phyloP scores from a whole-genome alignment of 2,113 vertebrate genomes.

The Phaethornis superciliosus region DNA sequence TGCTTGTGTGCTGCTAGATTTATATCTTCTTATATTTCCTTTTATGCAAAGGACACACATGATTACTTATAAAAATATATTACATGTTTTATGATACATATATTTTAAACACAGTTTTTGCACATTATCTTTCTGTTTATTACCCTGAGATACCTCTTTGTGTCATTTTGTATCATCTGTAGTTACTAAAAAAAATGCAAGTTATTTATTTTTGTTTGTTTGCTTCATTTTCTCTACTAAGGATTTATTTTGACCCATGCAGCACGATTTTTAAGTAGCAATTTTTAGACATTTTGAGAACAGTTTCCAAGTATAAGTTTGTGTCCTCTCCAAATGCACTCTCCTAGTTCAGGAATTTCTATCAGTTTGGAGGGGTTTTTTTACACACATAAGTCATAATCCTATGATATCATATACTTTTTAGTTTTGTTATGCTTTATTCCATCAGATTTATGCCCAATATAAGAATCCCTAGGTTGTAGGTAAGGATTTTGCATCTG shows the following conservation, averaged over 20 bases:
- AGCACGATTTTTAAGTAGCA: fast-evolving
- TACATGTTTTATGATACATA: background rate
- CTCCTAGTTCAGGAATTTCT: background rate
- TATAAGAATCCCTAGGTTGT: background rate
- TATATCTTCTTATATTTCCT: background rate
- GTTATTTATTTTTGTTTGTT: no score
- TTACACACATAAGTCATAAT: background rate
- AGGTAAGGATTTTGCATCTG: background rate
- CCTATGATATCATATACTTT: background rate
- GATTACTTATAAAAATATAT: background rate
- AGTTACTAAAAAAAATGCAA: background rate
- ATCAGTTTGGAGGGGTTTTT: background rate
- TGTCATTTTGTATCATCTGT: background rate
- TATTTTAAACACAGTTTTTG: background rate
- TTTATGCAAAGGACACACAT: background rate
- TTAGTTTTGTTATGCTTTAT: background rate
- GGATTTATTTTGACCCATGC: background rate
- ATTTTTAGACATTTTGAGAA: background rate
- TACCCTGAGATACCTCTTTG: background rate
- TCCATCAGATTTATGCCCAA: background rate
- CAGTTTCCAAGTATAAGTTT: background rate
- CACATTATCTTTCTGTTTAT: background rate
- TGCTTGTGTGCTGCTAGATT: background rate
- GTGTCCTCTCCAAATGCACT: background rate
- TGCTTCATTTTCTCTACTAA: background rate